Conservation (phyloP, 2,888 invertebrate species). For the Blastobasis lacticolella region DNA sequence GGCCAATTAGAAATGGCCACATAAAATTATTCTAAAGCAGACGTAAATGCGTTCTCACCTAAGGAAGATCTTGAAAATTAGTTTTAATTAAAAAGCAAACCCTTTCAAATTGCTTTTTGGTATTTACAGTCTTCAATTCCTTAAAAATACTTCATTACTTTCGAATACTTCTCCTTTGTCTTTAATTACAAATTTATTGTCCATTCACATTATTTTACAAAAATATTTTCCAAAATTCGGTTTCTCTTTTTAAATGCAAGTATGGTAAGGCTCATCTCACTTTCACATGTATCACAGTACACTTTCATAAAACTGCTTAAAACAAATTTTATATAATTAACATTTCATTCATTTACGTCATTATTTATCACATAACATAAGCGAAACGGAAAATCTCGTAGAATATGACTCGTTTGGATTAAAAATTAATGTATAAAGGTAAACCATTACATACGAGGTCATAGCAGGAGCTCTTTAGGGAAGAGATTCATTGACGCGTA, state of each 20-base stretch:
- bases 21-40: too few relatives aligned
- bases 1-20: too few relatives aligned
- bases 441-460: slow-evolving; percentile 30
- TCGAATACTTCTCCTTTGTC: slow-evolving; percentile 1
- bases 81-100: slow-evolving; percentile 21
- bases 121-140: slow-evolving; percentile 38
- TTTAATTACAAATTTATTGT: slow-evolving; percentile 16
- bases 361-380: background rate
- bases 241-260: slow-evolving; percentile 10
- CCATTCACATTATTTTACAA: slow-evolving; percentile 14
- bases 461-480: slow-evolving; percentile 80
- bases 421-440: background rate
- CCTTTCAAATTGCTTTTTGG: slow-evolving; percentile 34
- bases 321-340: background rate
- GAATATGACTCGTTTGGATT: background rate
- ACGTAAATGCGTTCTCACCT: too few relatives aligned
- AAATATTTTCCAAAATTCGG: slow-evolving; percentile 19
- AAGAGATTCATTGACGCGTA: slow-evolving; percentile 88
- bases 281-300: slow-evolving; percentile 25
- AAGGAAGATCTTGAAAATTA: slow-evolving; percentile 2
- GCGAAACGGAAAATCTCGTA: background rate
- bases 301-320: background rate
- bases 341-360: background rate
- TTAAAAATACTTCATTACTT: slow-evolving; percentile 21
- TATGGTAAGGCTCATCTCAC: slow-evolving; percentile 15